Percentiles rank a stretch among this genome's conserved stretches.
Conservation (phyloP, 2,888 invertebrate genomes). For the Nemapogon koenigi region DNA sequence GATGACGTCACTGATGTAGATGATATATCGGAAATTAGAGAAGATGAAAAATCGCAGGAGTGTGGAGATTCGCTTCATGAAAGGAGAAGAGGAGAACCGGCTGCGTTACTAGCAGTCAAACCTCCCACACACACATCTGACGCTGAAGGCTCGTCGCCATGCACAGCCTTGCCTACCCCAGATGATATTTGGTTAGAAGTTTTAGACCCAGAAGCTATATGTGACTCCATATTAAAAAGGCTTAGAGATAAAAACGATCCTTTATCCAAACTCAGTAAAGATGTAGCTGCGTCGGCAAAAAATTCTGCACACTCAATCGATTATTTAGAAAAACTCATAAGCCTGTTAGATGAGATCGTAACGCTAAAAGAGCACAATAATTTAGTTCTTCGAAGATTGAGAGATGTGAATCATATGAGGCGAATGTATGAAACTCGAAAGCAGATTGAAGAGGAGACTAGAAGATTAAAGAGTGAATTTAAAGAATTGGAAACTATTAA, state of each 20-base stretch:
- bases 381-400: slow-evolving; percentile 69
- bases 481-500: slow-evolving; percentile 45
- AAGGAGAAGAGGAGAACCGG: slow-evolving; percentile 48
- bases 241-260: slow-evolving; percentile 46
- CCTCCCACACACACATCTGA: slow-evolving; percentile 45
- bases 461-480: slow-evolving; percentile 35
- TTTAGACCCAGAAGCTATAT: slow-evolving; percentile 28
- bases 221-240: slow-evolving; percentile 46
- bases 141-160: slow-evolving; percentile 49
- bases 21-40: too few relatives aligned
- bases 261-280: slow-evolving; percentile 57
- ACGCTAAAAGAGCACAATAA: slow-evolving; percentile 75
- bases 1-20: slow-evolving; percentile 32
- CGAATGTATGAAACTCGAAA: slow-evolving; percentile 68
- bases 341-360: slow-evolving; percentile 78
- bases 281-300: slow-evolving; percentile 61
- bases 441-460: slow-evolving; percentile 48
- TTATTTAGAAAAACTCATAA: slow-evolving; percentile 79
- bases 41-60: too few relatives aligned
- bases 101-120: slow-evolving; percentile 43
- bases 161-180: slow-evolving; percentile 41
- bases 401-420: slow-evolving; percentile 76
- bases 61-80: slow-evolving; percentile 54
- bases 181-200: slow-evolving; percentile 39
- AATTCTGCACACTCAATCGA: slow-evolving; percentile 74